Conservation (phyloP, 2,888 invertebrate species). For the Acleris literana region DNA sequence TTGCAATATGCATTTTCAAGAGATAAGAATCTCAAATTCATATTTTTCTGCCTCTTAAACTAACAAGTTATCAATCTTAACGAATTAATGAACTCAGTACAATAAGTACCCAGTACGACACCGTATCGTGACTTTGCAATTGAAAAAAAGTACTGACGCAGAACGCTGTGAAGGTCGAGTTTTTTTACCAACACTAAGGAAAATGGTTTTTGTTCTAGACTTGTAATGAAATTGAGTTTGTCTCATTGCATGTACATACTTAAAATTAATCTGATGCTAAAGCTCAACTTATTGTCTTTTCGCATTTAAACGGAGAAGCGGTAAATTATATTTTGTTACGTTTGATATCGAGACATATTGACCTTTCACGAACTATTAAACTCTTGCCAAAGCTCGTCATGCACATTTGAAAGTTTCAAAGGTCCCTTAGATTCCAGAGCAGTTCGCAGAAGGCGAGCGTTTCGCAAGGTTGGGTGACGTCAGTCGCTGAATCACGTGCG, state of each 20-base stretch:
- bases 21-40: no score
- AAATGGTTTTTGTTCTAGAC: constrained; percentile 15
- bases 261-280: not conserved
- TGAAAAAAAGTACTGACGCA: constrained; percentile 27
- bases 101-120: constrained; percentile 9
- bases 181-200: constrained; percentile 20
- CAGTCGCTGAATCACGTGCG: constrained; percentile 59
- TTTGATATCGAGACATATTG: constrained; percentile 1
- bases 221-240: constrained; percentile 4
- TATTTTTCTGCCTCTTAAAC: no score
- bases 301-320: not conserved
- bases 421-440: constrained; percentile 33
- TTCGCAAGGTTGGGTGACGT: constrained; percentile 57
- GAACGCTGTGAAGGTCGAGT: constrained; percentile 18
- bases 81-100: constrained; percentile 16
- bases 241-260: not conserved
- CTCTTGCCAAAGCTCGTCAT: constrained; percentile 12
- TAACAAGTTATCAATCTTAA: not conserved
- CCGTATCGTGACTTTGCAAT: constrained; percentile 15
- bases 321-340: not conserved
- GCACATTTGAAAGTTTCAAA: constrained; percentile 16
- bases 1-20: no score
- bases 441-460: constrained; percentile 33
- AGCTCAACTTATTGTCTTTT: no score
- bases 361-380: constrained; percentile 28